phyloP scores from a whole-genome alignment of 2,113 vertebrate species.

The Calyptomena viridis region DNA sequence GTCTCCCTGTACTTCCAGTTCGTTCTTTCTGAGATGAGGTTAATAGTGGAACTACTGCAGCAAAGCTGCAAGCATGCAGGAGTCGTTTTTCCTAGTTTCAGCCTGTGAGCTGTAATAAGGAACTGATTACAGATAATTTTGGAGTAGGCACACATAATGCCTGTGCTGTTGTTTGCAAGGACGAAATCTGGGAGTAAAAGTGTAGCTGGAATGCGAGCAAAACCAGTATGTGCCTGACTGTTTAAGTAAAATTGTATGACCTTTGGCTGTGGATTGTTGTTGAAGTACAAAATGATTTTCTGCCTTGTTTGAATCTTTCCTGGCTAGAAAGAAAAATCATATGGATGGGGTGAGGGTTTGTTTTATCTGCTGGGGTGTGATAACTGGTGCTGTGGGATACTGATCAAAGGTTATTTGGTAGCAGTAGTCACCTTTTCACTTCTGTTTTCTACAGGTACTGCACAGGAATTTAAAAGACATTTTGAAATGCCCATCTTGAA shows the following conservation, averaged over 20 bases:
- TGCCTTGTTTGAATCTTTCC: not conserved
- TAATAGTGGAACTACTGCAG: not conserved
- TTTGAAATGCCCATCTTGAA: slow-evolving; percentile 96
- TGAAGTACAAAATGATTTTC: not conserved
- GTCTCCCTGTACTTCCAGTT: not conserved
- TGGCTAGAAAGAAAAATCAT: not conserved
- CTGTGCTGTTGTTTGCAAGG: not conserved
- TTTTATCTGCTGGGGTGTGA: not conserved
- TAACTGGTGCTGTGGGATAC: not conserved
- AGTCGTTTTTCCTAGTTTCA: not conserved
- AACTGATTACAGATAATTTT: not conserved
- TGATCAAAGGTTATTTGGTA: not conserved
- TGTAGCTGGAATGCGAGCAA: not conserved
- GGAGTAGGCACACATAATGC: not conserved
- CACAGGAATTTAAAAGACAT: slow-evolving; percentile 93
- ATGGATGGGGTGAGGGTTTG: not conserved
- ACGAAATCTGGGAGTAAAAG: not conserved
- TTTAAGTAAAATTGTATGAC: not conserved
- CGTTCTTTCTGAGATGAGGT: not conserved
- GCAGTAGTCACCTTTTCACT: not conserved
- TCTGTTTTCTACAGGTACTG: slow-evolving; percentile 81
- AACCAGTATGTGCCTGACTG: not conserved
- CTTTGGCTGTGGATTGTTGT: not conserved
- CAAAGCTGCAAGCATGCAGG: not conserved
- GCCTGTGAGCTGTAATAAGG: not conserved